Evolutionary conservation across 2,113 vertebrate genomes (phyloP), one percentile per base, ranked within the genome.

Genomic region (Melanotaenia duboulayi): DNA sequence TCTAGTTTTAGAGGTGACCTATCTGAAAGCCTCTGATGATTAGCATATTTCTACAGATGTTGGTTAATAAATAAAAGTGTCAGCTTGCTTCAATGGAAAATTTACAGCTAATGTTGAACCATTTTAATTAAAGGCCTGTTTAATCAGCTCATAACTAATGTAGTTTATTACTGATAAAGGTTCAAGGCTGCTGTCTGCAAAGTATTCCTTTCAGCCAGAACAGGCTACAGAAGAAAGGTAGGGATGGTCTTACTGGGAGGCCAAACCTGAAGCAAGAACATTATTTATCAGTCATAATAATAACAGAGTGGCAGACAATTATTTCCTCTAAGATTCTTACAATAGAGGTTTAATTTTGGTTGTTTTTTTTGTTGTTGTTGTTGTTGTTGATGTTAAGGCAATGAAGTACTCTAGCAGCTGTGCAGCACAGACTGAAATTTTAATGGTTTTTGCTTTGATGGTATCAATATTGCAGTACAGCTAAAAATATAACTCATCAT

Each of bases 391-490:
- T 74, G 52, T 68, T 39, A 70, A 46, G 65, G 25, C 46, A 3
- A 51, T 0, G 23, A 42, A 22, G 2, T 3, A 37, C 55, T 71
- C 13, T 17, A 7, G 70, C 39, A 70, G 28, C 52, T 16, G 9
- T 10, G 73, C 44, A 66, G 42, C 49, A 23, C 22, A 10, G 40
- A 61, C 74, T 79, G 64, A 89, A 84, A 76, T 55, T 77, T 79
- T 80, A 76, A 81, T 83, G 78, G 39, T 32, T 55, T 59, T 1
- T 22, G 49, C 55, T 67, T 71, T 66, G 62, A 74, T 17, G 48
- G 10, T 50, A 82, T 85, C 56, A 89, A 84, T 89, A 88, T 74
- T 88, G 71, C 65, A 89, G 63, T 0, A 11, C 17, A 13, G 70
- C 78, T 87, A 84, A 84, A 89, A 85, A 83, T 76, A 85, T 17